A percentile compares a stretch with the other conserved stretches of the same genome.
Conservation (phyloP, 2,113 vertebrate genomes). For the Gymnocephalus cernua region DNA sequence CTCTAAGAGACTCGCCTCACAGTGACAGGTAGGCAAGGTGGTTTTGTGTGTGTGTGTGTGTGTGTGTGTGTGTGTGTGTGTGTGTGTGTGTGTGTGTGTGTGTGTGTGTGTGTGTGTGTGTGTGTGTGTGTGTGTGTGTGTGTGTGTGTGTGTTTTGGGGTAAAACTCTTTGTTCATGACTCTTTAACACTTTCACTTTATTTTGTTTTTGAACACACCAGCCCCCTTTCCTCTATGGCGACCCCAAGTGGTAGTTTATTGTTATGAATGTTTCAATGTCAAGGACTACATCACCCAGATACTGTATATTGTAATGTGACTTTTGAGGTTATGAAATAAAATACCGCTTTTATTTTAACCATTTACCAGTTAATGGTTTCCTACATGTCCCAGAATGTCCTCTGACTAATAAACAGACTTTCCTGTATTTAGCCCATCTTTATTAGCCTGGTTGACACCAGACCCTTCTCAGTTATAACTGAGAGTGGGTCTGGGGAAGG, state of each 20-base stretch:
- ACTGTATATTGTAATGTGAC: background rate
- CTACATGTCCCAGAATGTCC: conserved; percentile 9
- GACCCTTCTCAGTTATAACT: no score
- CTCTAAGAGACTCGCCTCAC: conserved; percentile 95
- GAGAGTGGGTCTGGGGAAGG: no score
- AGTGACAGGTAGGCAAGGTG: conserved; percentile 91
- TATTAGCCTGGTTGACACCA: no score
- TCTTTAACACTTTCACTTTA: conserved; percentile 2
- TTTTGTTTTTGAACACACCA: background rate
- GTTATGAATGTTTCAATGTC: background rate
- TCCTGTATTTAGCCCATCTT: background rate
- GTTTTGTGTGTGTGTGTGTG: conserved; percentile 10
- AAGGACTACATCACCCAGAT: background rate
- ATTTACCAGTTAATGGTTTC: background rate
- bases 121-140: conserved; percentile 9
- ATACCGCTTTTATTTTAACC: no score
- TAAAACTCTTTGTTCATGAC: background rate
- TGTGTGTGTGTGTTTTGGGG: background rate
- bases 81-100: background rate
- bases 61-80: background rate
- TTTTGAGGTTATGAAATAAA: background rate
- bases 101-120: no score
- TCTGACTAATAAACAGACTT: background rate
- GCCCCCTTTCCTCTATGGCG: conserved; percentile 27
- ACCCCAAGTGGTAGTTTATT: conserved; percentile 51